Percentiles rank a stretch among this genome's conserved stretches.
Evolutionary conservation across 2,888 invertebrate species (phyloP).

Genomic region (Napeogenes inachia): DNA sequence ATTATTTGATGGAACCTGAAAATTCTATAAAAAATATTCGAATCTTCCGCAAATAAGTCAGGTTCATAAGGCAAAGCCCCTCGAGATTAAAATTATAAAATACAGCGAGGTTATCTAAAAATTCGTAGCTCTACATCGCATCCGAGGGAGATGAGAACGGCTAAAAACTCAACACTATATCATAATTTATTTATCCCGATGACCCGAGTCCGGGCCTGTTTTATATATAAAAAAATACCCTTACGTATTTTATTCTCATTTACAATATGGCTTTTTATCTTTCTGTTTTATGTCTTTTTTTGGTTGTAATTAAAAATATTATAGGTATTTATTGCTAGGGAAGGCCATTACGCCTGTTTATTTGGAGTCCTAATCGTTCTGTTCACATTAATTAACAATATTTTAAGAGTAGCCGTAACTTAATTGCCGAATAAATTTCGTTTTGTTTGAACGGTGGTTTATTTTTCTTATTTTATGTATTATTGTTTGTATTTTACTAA

Average conservation of each 20-base stretch:
- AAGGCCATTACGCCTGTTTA: slow-evolving; percentile 69
- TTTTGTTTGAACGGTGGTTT: slow-evolving; percentile 42
- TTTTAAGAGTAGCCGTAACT: slow-evolving; percentile 65
- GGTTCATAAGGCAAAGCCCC: too few relatives aligned
- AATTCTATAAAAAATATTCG: too few relatives aligned
- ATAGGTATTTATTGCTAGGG: slow-evolving; percentile 72
- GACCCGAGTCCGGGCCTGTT: slow-evolving; percentile 66
- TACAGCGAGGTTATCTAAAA: slow-evolving; percentile 30
- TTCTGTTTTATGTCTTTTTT: slow-evolving; percentile 70
- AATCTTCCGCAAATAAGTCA: too few relatives aligned
- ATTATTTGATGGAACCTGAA: too few relatives aligned
- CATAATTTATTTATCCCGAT: slow-evolving; percentile 76
- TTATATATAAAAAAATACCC: slow-evolving; percentile 43
- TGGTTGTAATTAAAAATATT: slow-evolving; percentile 73
- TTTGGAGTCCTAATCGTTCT: slow-evolving; percentile 70
- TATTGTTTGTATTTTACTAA: too few relatives aligned
- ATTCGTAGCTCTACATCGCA: slow-evolving; percentile 38
- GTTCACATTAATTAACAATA: slow-evolving; percentile 77
- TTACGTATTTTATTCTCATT: slow-evolving; percentile 53
- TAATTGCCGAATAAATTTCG: slow-evolving; percentile 71
- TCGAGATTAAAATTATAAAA: too few relatives aligned
- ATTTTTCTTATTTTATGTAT: not conserved
- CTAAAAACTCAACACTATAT: slow-evolving; percentile 64
- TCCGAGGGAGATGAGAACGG: slow-evolving; percentile 49
- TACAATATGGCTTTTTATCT: slow-evolving; percentile 72